phyloP scores from a whole-genome alignment of 2,113 vertebrate species.

The Daboia siamensis region DNA sequence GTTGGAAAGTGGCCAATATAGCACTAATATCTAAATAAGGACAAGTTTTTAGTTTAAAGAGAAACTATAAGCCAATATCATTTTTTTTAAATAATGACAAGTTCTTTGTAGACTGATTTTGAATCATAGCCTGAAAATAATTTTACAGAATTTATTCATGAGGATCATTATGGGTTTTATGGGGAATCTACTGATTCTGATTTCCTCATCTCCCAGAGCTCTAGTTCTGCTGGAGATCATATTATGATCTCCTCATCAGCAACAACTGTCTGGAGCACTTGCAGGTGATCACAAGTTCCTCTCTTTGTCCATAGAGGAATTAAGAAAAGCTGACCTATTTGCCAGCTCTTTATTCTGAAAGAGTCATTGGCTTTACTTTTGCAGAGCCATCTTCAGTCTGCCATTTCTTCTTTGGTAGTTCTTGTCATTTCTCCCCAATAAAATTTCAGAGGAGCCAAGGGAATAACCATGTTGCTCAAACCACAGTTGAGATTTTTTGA shows the following conservation, averaged over 20 bases:
- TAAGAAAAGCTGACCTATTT: too few species aligned
- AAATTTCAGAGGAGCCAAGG: neutral
- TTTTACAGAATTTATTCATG: neutral
- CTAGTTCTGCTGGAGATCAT: too few species aligned
- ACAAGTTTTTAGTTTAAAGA: neutral
- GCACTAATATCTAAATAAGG: neutral
- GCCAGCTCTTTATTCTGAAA: too few species aligned
- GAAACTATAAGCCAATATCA: neutral
- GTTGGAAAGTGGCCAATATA: neutral
- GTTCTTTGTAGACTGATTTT: neutral
- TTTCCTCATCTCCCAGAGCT: too few species aligned
- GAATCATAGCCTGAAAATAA: neutral
- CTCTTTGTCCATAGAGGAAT: too few species aligned
- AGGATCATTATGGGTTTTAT: neutral
- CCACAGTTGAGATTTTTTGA: neutral
- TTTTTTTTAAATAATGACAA: too few species aligned
- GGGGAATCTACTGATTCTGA: too few species aligned
- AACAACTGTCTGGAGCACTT: too few species aligned
- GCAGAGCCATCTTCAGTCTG: neutral
- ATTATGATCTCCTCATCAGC: too few species aligned
- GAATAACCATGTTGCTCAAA: neutral
- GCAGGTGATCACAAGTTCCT: too few species aligned
- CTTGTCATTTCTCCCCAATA: neutral
- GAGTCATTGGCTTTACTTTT: too few species aligned
- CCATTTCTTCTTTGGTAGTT: neutral